These are phyloP conservation scores for Ochotona princeps DNA, from an alignment of 2,113 vertebrate species.

Conservation along the genomic window DNA sequence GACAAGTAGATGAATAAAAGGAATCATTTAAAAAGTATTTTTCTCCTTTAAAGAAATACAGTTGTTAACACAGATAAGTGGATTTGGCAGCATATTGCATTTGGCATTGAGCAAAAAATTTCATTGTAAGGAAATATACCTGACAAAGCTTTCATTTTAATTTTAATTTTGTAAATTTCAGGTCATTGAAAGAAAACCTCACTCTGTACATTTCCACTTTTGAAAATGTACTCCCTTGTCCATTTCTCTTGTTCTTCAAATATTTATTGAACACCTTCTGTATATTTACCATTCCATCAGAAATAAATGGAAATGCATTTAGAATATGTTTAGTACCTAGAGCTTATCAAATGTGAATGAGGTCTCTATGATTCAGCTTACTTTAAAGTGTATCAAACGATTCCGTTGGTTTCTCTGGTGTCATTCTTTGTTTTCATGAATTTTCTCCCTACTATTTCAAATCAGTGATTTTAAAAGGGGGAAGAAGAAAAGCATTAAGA, in stretches of 20 bases:
- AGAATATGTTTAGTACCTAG: neutral
- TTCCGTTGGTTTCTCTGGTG: neutral
- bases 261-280: constrained; percentile 6
- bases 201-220: constrained; percentile 43
- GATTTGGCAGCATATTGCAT: constrained; percentile 55
- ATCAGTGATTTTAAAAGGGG: constrained; percentile 44
- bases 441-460: constrained; percentile 55
- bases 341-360: neutral
- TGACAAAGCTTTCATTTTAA: constrained; percentile 65
- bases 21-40: constrained; percentile 51
- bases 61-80: constrained; percentile 56
- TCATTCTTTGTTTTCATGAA: constrained; percentile 19
- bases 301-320: constrained; percentile 38
- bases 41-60: constrained; percentile 19
- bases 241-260: constrained; percentile 32
- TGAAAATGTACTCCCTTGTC: neutral
- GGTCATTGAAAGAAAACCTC: constrained; percentile 58
- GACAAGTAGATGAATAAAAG: constrained; percentile 51
- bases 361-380: neutral
- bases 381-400: neutral
- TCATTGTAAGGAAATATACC: constrained; percentile 63
- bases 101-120: constrained; percentile 52
- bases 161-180: constrained; percentile 53
- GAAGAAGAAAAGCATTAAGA: constrained; percentile 72
- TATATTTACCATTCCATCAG: neutral